Conservation (phyloP, 2,797 vertebrate genomes). For the Gouania willdenowi region DNA sequence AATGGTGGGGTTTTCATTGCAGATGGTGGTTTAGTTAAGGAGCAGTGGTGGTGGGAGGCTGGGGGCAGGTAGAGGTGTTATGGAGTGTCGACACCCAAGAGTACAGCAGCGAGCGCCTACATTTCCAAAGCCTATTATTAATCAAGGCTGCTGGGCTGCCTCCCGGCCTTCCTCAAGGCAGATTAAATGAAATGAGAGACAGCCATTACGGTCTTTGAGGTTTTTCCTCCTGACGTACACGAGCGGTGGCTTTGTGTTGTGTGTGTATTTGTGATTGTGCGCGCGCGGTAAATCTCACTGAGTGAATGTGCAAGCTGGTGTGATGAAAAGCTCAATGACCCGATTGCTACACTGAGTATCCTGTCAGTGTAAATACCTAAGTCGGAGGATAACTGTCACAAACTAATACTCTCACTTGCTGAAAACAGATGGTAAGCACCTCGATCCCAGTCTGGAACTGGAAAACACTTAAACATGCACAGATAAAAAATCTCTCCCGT, state of each 20-base stretch:
- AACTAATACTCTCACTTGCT: slow-evolving; percentile 5
- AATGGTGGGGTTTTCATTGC: slow-evolving; percentile 55
- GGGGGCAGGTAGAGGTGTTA: slow-evolving; percentile 28
- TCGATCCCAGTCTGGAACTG: slow-evolving; percentile 1
- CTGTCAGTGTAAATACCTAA: slow-evolving; percentile 14
- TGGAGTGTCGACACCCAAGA: slow-evolving; percentile 42
- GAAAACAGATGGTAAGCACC: slow-evolving; percentile 28
- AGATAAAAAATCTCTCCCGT: slow-evolving; percentile 22
- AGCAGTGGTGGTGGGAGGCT: slow-evolving; percentile 19
- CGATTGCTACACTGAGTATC: slow-evolving; percentile 18
- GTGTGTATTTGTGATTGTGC: slow-evolving; percentile 42
- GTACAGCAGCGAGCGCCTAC: slow-evolving; percentile 48
- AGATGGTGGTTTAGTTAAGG: slow-evolving; percentile 52
- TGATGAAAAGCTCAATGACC: slow-evolving; percentile 38
- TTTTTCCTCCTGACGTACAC: slow-evolving; percentile 47
- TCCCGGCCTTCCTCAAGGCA: slow-evolving; percentile 70
- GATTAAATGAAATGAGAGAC: slow-evolving; percentile 78
- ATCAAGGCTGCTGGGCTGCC: slow-evolving; percentile 69
- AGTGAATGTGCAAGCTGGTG: slow-evolving; percentile 5
- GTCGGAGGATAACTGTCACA: slow-evolving; percentile 9
- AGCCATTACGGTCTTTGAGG: slow-evolving; percentile 70
- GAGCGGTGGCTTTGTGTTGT: slow-evolving; percentile 44
- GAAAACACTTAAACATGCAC: slow-evolving; percentile 27
- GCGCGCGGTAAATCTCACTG: too few relatives aligned
- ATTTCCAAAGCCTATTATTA: slow-evolving; percentile 74